Evolutionary conservation across 2,888 invertebrate species (phyloP), one percentile per base, ranked within the genome.

Genomic region (Meteorus colon): DNA sequence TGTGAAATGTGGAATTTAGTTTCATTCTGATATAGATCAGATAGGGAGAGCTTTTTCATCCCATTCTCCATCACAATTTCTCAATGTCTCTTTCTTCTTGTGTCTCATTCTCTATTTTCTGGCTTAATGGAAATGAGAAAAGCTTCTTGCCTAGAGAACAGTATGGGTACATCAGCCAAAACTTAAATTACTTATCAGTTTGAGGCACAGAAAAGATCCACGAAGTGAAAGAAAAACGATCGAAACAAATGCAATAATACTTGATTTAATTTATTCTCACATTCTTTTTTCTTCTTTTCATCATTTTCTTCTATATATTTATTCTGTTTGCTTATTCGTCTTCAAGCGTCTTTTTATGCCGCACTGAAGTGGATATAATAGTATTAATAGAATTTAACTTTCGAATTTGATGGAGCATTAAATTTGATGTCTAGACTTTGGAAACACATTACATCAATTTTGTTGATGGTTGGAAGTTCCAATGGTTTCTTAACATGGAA

Each of bases 181-280:
- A 81, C 80, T 81, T 81, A 80, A 81, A 81, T 81, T 80, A 81
- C 82, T 80, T 81, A 81, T 79, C 80, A 77, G 37, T 41, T 65
- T 55, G 62, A 31, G 27, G 59, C 59, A 62, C 37, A 4, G 19
- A 19, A n/a, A 41, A 37, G 16, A 65, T 4, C 12, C 19, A 65
- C 24, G 16, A 19, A 5, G 37, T 29, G 45, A 55, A 55, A n/a
- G 19, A 55, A 55, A 19, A 55, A 55, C 8, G n/a, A n/a, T 48
- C 48, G n/a, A 48, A 16, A 48, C 16, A 48, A 16, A 45, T 14
- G 45, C 45, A 45, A 16, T 45, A 16, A 55, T 55, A 19, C 8
- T 55, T 24, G 5, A n/a, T 48, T 55, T 19, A 55, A 55, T 19
- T 19, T 55, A 55, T 55, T 24, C 10, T 8, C 5, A 19, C 55